phyloP scores from a whole-genome alignment of 2,888 invertebrate genomes.

The Pachliopta kotzebuea region DNA sequence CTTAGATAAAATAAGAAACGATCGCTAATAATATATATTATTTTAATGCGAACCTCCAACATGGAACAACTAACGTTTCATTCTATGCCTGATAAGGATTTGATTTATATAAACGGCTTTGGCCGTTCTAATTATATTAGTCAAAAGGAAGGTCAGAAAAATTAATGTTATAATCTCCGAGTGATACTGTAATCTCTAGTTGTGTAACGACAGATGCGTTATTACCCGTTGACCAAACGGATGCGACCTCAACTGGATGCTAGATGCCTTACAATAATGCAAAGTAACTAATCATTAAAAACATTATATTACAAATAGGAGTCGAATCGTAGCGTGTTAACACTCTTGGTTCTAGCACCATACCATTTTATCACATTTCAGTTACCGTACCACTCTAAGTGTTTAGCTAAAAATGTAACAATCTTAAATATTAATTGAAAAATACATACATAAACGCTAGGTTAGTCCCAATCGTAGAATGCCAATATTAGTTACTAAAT shows the following conservation, averaged over 20 bases:
- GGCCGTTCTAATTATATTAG: slow-evolving; percentile 68
- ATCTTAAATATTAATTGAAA: slow-evolving; percentile 79
- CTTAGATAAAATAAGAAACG: slow-evolving; percentile 54
- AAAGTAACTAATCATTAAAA: slow-evolving; percentile 75
- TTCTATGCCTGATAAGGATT: slow-evolving; percentile 69
- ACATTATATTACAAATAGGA: slow-evolving; percentile 77
- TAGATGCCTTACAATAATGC: slow-evolving; percentile 76
- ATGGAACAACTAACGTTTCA: slow-evolving; percentile 52
- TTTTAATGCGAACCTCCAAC: slow-evolving; percentile 55
- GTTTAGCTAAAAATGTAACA: slow-evolving; percentile 81
- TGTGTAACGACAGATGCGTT: slow-evolving; percentile 53
- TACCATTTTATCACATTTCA: slow-evolving; percentile 82
- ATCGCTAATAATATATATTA: slow-evolving; percentile 54
- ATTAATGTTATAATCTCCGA: slow-evolving; percentile 71
- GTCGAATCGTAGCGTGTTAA: slow-evolving; percentile 80
- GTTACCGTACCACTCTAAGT: slow-evolving; percentile 82
- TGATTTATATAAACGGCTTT: slow-evolving; percentile 67
- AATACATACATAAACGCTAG: slow-evolving; percentile 79
- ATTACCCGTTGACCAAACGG: slow-evolving; percentile 61
- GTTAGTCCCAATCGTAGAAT: slow-evolving; percentile 82
- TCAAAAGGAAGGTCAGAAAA: slow-evolving; percentile 70
- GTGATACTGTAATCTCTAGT: slow-evolving; percentile 79
- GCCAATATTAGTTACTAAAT: slow-evolving; percentile 80
- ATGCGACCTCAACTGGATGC: slow-evolving; percentile 74
- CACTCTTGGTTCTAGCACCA: slow-evolving; percentile 82